Percentiles rank a stretch among this genome's conserved stretches.
phyloP scores from a whole-genome alignment of 35 echinoderm and acorn worm species.

The Amphiura filiformis region DNA sequence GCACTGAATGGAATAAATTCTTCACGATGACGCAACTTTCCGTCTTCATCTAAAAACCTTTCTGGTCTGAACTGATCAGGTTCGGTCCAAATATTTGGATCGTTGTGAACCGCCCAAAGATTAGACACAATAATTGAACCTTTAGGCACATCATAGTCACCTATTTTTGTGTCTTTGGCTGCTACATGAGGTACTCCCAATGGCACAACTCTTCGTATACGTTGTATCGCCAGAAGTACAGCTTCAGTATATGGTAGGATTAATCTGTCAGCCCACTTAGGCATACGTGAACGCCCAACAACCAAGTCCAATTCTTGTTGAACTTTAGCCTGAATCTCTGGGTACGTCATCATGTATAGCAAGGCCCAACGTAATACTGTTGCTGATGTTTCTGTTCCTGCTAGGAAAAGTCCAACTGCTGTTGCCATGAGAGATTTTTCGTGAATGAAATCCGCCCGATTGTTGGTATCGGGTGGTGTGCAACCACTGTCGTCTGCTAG shows the following conservation, averaged over 20 bases:
- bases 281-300: slow-evolving; percentile 42
- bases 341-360: slow-evolving; percentile 53
- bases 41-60: slow-evolving; percentile 51
- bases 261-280: slow-evolving; percentile 24
- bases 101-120: slow-evolving; percentile 13
- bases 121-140: slow-evolving; percentile 11
- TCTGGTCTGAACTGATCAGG: slow-evolving; percentile 59
- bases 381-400: slow-evolving; percentile 56
- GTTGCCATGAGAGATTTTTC: background rate
- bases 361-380: slow-evolving; percentile 53
- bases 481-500: slow-evolving; percentile 20
- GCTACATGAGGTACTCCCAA: slow-evolving; percentile 44
- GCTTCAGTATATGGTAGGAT: slow-evolving; percentile 35
- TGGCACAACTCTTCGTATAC: slow-evolving; percentile 27
- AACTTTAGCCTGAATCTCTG: slow-evolving; percentile 32
- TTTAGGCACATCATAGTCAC: slow-evolving; percentile 28
- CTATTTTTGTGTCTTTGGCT: background rate
- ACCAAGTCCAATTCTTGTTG: slow-evolving; percentile 51
- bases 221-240: slow-evolving; percentile 31
- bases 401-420: slow-evolving; percentile 42
- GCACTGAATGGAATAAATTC: slow-evolving; percentile 37
- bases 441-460: slow-evolving; percentile 29
- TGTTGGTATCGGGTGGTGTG: background rate
- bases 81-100: slow-evolving; percentile 30
- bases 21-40: background rate